These are phyloP conservation scores for Sminthurides aquaticus DNA, from an alignment of 2,888 invertebrate species.

Conservation along the genomic window DNA sequence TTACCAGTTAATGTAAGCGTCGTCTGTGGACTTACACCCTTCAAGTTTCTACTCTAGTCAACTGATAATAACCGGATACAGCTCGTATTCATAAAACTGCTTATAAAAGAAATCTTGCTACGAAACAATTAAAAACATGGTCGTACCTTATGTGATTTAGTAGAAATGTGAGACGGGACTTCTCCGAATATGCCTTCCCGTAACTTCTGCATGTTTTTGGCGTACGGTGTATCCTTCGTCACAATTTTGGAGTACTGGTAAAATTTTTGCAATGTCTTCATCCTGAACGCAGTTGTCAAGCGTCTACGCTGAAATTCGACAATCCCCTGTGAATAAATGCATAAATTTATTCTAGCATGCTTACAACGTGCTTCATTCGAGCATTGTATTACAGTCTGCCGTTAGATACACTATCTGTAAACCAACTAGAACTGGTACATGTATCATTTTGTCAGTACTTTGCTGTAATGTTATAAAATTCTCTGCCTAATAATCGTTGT, in stretches of 20 bases:
- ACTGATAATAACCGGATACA: too few species aligned
- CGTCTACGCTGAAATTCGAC: background rate
- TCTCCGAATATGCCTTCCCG: conserved; percentile 12
- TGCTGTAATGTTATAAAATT: too few species aligned
- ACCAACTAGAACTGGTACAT: background rate
- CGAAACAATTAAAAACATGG: too few species aligned
- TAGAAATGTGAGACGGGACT: background rate
- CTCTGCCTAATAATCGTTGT: too few species aligned
- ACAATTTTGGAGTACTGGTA: conserved; percentile 11
- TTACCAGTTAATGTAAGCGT: too few species aligned
- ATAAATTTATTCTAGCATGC: too few species aligned
- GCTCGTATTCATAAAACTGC: background rate
- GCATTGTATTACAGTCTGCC: background rate
- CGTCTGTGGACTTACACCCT: too few species aligned
- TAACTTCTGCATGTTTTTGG: conserved; percentile 4
- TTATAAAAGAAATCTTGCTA: background rate
- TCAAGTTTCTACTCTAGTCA: too few species aligned
- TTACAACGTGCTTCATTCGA: too few species aligned
- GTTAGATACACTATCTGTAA: too few species aligned
- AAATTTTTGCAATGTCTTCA: conserved; percentile 4
- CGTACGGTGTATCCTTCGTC: conserved; percentile 11
- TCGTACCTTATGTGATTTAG: conserved; percentile 13
- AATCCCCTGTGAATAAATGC: too few species aligned
- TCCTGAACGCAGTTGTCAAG: background rate
- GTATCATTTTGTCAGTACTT: too few species aligned